phyloP scores from a whole-genome alignment of 2,888 invertebrate genomes.

The Eupithecia subumbrata region DNA sequence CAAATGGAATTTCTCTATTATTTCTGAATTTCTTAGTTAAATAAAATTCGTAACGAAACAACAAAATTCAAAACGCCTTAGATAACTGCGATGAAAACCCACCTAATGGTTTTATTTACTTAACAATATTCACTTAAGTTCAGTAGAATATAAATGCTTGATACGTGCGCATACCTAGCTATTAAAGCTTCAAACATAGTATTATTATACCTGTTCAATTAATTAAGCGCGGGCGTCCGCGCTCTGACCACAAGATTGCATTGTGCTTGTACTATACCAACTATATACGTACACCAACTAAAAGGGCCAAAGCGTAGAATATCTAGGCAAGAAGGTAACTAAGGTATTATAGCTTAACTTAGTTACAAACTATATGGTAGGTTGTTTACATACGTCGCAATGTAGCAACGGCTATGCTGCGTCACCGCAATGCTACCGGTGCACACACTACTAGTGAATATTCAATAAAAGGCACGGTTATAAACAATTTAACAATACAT shows the following conservation, averaged over 20 bases:
- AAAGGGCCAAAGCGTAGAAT: neutral
- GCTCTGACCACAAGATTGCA: neutral
- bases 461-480: too few species aligned
- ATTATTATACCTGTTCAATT: neutral
- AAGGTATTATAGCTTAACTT: too few species aligned
- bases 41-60: neutral
- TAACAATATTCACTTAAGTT: neutral
- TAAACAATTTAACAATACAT: neutral
- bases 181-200: neutral
- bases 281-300: neutral
- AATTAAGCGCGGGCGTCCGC: neutral
- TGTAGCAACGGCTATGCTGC: too few species aligned
- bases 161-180: neutral
- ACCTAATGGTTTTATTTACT: neutral
- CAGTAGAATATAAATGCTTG: neutral
- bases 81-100: neutral
- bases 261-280: neutral
- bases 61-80: neutral
- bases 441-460: neutral
- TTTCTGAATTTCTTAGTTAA: neutral
- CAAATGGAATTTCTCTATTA: neutral
- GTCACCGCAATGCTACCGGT: neutral
- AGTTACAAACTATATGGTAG: too few species aligned
- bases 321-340: neutral
- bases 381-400: too few species aligned